Evolutionary conservation across 1,140 invertebrate species (phyloP), one percentile per base, ranked within the genome.

Genomic region (Drosophila hydei): DNA sequence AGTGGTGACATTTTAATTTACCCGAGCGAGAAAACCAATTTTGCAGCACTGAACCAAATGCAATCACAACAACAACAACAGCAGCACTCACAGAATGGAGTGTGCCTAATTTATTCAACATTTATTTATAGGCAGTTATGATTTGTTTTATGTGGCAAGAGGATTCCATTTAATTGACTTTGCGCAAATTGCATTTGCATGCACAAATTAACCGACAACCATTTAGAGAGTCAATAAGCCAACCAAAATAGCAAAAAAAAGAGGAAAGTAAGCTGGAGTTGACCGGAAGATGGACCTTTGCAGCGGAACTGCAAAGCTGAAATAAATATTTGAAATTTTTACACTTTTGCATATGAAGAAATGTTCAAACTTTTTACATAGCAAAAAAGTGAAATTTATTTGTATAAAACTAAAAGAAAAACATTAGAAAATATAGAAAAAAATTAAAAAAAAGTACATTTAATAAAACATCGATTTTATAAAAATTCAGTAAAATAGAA

Each of bases 1-100:
- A 85, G 75, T 72, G 81, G 78, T 81, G 84, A 83, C 83, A 87
- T 87, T 87, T 87, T 87, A 87, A 87, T 87, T 88, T 88, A 87
- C 61, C 79, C 83, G 73, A 83, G 72, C 75, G 79, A 88, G 78
- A 87, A 87, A 87, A 87, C 78, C 75, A 88, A 87, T 87, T 87
- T 83, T 59, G 74, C 50, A 76, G 62, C 73, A 77, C 61, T 77
- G 68, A 76, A 72, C 80, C 72, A 70, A 81, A 65, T 79, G 67
- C 67, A 23, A 58, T 47, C 33, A 11, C 52, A 55, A 30, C 38
- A 33, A 27, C 25, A 56, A 50, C 36, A 40, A 27, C 36, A 47
- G 30, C 19, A 58, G 16, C 2, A 40, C 23, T n/a, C 23, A 36
- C 51, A 30, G 47, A 21, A 52, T 51, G 9, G 51, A 47, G 45